phyloP scores from a whole-genome alignment of 2,888 invertebrate genomes.

The Empis stercorea region DNA sequence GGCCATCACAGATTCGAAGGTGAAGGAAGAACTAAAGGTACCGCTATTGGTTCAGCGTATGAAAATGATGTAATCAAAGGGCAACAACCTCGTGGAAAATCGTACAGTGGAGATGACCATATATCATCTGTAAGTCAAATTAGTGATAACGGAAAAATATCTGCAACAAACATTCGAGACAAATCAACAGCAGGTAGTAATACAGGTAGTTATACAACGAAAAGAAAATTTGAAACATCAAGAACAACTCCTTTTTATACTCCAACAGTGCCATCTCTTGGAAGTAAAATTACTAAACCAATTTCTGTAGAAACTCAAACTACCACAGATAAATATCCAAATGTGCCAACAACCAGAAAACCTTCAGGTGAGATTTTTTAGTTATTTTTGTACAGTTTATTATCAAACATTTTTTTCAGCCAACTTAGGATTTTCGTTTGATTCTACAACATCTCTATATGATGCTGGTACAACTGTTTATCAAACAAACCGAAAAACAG shows the following conservation, averaged over 20 bases:
- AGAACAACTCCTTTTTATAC: constrained; percentile 34
- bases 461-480: no score
- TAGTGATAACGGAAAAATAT: background rate
- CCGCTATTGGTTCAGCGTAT: constrained; percentile 5
- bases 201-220: constrained; percentile 28
- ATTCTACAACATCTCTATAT: background rate
- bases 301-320: background rate
- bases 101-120: constrained; percentile 1
- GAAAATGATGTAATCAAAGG: background rate
- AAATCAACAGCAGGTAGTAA: constrained; percentile 9
- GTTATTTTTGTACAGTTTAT: no score
- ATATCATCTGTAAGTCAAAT: background rate
- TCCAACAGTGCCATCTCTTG: constrained; percentile 31
- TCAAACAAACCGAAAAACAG: no score
- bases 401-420: background rate
- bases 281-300: background rate
- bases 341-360: background rate
- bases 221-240: constrained; percentile 27
- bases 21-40: background rate
- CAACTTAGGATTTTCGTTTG: background rate
- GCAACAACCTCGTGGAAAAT: constrained; percentile 6
- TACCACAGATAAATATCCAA: background rate
- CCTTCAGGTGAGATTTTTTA: background rate
- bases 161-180: background rate
- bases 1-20: no score